Conservation (phyloP, 2,888 invertebrate species). For the Drosophila vallismaia region DNA sequence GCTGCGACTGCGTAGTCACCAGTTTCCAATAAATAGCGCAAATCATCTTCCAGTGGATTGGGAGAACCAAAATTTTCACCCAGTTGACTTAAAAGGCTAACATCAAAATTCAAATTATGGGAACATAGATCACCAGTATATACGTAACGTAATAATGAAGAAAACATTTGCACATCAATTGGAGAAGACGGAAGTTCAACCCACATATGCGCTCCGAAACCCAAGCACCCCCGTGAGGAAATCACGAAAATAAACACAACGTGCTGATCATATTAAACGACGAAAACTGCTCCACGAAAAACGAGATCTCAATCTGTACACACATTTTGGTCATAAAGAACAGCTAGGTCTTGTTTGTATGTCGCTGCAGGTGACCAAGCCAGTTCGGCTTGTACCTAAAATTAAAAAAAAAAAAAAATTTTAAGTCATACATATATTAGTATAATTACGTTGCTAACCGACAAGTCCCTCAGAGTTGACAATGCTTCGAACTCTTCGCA, state of each 20-base stretch:
- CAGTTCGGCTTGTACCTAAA: constrained; percentile 91
- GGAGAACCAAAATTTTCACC: constrained; percentile 94
- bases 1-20: constrained; percentile 96
- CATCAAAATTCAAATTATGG: constrained; percentile 87
- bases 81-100: constrained; percentile 88
- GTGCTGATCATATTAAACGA: no score
- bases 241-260: no score
- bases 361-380: constrained; percentile 95
- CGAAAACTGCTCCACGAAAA: no score
- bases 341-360: constrained; percentile 92
- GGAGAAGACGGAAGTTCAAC: constrained; percentile 91
- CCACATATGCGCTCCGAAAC: constrained; percentile 90
- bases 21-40: constrained; percentile 93
- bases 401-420: background rate
- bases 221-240: constrained; percentile 91
- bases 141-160: constrained; percentile 90
- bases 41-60: constrained; percentile 91
- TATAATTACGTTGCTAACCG: constrained; percentile 82
- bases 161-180: constrained; percentile 91
- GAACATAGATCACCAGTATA: constrained; percentile 91
- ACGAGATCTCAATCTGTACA: no score
- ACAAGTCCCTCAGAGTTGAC: constrained; percentile 93
- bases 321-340: no score
- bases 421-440: background rate
- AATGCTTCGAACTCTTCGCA: constrained; percentile 96